Base-by-base conservation (phyloP, 2,797 vertebrate genomes). In the Phalloptychus januarius region DNA sequence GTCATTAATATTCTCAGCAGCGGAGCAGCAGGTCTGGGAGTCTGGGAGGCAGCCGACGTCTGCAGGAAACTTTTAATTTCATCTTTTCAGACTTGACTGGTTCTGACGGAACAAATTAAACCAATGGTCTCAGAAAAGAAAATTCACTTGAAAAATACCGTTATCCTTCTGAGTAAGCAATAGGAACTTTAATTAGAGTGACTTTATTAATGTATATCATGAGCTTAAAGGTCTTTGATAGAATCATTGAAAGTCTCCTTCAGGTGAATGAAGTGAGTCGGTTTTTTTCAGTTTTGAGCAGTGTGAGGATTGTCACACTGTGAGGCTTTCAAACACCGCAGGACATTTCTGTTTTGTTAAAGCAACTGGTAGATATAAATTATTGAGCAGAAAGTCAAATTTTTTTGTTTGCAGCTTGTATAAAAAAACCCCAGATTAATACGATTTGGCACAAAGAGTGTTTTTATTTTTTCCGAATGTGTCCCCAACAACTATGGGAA, bases 161-260 rank as follows among this genome's bases (percentile, higher is more conserved):
- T 69, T 7, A 8, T 70, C 13, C 6, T 70, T 15, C 4, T 70
- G 12, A 44, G 25, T n/a, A n/a, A 40, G 67, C 0, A n/a, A 44
- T 0, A 42, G 69, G 36, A 25, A 72, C 75, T 85, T 87, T 79
- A 83, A 89, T 79, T 86, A 87, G 86, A 81, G 6, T 61, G 16
- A 81, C 85, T 91, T 86, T 86, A 89, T 92, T 93, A 92, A 88
- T 92, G 81, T 81, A 91, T 87, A 91, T 86, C 48, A 86, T 88
- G 87, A 65, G 83, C 83, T 84, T 42, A 75, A 52, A 88, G 56
- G 83, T 82, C 88, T 90, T 76, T 83, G 44, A 23, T 33, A 48
- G 16, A 46, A 48, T 54, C 23, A 25, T 25, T 20, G 8, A 54
- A 54, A n/a, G 25, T 72, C 36, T 71, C 38, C 7, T 71, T 83